These are phyloP conservation scores for Forpus xanthops DNA, from an alignment of 2,797 vertebrate genomes.

Conservation along the genomic window DNA sequence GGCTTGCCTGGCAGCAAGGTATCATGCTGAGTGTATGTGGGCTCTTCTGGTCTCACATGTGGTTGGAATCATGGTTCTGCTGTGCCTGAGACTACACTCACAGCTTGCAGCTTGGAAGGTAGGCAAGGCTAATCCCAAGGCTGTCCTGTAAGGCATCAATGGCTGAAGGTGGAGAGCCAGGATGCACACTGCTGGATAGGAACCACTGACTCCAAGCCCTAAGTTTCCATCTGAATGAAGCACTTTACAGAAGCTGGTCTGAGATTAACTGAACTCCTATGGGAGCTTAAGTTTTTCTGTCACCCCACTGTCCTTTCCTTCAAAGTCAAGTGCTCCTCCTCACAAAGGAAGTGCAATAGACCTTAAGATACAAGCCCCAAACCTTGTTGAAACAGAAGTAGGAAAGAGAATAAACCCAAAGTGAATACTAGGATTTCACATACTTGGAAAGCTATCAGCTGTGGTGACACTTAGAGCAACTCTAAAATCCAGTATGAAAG, in stretches of 20 bases:
- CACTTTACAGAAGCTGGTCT: neutral
- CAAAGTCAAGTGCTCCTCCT: neutral
- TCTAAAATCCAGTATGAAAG: neutral
- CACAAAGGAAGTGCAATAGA: neutral
- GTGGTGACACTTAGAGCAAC: neutral
- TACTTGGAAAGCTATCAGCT: neutral
- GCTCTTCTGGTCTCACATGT: neutral
- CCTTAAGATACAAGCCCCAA: neutral
- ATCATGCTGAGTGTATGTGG: neutral
- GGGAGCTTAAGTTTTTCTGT: neutral
- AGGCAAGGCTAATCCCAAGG: neutral
- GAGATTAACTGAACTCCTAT: neutral
- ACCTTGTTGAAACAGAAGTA: neutral
- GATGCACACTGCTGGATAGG: neutral
- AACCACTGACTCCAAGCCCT: neutral
- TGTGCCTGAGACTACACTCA: neutral
- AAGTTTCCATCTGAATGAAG: neutral
- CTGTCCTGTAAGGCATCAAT: neutral
- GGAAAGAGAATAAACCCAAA: neutral
- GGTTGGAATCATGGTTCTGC: neutral
- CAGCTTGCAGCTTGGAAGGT: neutral
- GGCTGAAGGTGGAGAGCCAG: neutral
- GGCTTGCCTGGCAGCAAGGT: neutral
- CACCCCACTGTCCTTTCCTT: neutral
- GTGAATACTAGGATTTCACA: neutral